phyloP scores from a whole-genome alignment of 2,797 vertebrate species.

The Clarias platycephalus region DNA sequence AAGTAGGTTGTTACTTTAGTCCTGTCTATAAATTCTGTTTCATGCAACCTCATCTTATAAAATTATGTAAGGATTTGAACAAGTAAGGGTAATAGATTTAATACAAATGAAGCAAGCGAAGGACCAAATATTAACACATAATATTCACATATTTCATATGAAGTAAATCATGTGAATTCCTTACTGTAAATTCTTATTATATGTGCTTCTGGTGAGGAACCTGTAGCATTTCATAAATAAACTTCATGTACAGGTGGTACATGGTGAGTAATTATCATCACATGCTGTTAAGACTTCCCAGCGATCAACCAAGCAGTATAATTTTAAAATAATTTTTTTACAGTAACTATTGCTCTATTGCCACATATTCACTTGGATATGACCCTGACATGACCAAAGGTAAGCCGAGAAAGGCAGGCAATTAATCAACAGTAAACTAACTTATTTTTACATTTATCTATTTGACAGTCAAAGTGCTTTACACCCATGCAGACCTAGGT shows the following conservation, averaged over 20 bases:
- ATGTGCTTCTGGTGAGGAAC: not conserved
- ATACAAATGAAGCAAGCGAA: not conserved
- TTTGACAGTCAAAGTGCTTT: not conserved
- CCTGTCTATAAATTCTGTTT: not conserved
- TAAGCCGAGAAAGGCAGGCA: slow-evolving; percentile 21
- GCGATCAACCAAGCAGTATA: slow-evolving; percentile 33
- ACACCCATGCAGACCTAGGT: not conserved
- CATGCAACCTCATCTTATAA: not conserved
- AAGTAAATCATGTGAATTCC: not conserved
- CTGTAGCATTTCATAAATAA: slow-evolving; percentile 19
- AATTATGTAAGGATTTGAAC: not conserved
- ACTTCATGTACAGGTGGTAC: slow-evolving; percentile 33
- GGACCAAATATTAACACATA: not conserved
- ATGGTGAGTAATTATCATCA: slow-evolving; percentile 41
- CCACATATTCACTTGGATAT: slow-evolving; percentile 32
- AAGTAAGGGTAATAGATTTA: not conserved
- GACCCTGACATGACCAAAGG: slow-evolving; percentile 14
- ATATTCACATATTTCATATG: not conserved
- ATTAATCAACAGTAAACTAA: slow-evolving; percentile 19
- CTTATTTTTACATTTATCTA: not conserved
- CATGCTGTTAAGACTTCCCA: slow-evolving; percentile 37
- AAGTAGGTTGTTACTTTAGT: not conserved
- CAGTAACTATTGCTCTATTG: slow-evolving; percentile 34
- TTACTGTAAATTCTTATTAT: not conserved
- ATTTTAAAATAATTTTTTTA: slow-evolving; percentile 32